Evolutionary conservation across 1,140 invertebrate genomes (phyloP).

Genomic region (Dreissena rostriformis): DNA sequence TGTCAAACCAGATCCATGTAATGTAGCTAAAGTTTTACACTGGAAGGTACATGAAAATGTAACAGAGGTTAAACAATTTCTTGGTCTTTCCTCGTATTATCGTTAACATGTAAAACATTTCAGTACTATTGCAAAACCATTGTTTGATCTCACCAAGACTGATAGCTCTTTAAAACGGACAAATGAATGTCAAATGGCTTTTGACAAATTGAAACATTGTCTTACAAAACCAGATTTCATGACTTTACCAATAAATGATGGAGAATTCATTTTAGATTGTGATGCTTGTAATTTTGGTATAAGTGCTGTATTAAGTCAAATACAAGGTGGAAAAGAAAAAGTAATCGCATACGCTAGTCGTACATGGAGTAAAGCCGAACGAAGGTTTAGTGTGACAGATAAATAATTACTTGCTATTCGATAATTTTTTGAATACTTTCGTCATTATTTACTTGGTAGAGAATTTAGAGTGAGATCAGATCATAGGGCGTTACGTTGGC

Average conservation of each 20-base stretch:
- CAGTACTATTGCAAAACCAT: slow-evolving; percentile 3
- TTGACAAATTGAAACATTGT: not conserved
- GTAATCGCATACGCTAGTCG: not conserved
- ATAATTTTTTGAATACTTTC: not conserved
- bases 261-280: slow-evolving; percentile 16
- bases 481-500: not conserved
- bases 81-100: slow-evolving; percentile 8
- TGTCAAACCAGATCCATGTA: not conserved
- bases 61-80: slow-evolving; percentile 20
- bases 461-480: not conserved
- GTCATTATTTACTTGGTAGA: not conserved
- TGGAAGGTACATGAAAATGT: slow-evolving; percentile 11
- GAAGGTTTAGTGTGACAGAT: not conserved
- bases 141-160: not conserved
- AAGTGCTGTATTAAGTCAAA: not conserved
- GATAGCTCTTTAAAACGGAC: no score
- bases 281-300: slow-evolving; percentile 21
- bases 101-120: slow-evolving; percentile 20
- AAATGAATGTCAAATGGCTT: slow-evolving; percentile 10
- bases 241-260: not conserved
- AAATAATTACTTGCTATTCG: not conserved
- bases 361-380: not conserved
- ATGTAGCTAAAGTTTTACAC: slow-evolving; percentile 3
- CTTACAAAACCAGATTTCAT: not conserved
- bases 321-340: not conserved